phyloP scores from a whole-genome alignment of 2,888 invertebrate genomes.

The Xestobium rufovillosum region DNA sequence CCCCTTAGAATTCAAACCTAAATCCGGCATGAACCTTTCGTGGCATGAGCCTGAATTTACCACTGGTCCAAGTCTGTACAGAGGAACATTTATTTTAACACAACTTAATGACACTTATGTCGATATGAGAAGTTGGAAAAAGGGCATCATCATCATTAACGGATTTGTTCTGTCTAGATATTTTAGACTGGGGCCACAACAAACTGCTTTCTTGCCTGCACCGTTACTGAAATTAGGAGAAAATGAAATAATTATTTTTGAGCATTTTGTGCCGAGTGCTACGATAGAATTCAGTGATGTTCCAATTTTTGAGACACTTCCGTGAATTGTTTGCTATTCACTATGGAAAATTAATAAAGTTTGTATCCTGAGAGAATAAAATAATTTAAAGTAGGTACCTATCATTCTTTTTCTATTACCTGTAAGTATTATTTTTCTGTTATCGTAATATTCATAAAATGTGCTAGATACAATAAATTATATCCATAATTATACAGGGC shows the following conservation, averaged over 20 bases:
- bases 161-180: slow-evolving; percentile 78
- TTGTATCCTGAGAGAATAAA: too few relatives aligned
- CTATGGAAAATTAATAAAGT: too few relatives aligned
- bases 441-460: too few relatives aligned
- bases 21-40: too few relatives aligned
- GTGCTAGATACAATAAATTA: too few relatives aligned
- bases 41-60: too few relatives aligned
- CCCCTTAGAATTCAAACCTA: slow-evolving; percentile 51
- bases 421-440: too few relatives aligned
- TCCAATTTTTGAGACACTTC: slow-evolving; percentile 24
- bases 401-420: too few relatives aligned
- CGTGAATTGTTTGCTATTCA: too few relatives aligned
- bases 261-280: slow-evolving; percentile 25
- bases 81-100: slow-evolving; percentile 43
- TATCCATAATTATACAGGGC: too few relatives aligned
- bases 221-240: slow-evolving; percentile 53
- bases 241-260: slow-evolving; percentile 31
- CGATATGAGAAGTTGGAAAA: slow-evolving; percentile 71
- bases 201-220: slow-evolving; percentile 72
- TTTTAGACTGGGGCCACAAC: slow-evolving; percentile 67
- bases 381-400: too few relatives aligned
- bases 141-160: slow-evolving; percentile 75
- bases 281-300: slow-evolving; percentile 22
- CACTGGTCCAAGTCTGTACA: slow-evolving; percentile 53
- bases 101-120: slow-evolving; percentile 69